These are phyloP conservation scores for Arizona elegans DNA, from an alignment of 2,113 vertebrate genomes.

Conservation along the genomic window DNA sequence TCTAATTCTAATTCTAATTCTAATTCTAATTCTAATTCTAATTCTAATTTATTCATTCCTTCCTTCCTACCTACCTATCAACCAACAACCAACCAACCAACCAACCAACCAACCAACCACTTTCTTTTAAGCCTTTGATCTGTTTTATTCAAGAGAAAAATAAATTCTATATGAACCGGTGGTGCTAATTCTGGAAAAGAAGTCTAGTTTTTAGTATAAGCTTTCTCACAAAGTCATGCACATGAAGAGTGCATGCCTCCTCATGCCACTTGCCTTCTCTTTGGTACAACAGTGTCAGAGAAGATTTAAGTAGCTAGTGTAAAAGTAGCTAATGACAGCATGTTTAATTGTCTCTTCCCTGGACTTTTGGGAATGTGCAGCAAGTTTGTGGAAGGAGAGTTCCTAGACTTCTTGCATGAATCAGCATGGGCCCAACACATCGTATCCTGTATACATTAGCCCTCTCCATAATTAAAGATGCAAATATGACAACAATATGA, in stretches of 20 bases:
- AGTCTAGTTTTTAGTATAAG: background rate
- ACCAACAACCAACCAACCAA: no score
- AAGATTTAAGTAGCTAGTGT: background rate
- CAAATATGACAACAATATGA: background rate
- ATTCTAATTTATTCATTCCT: no score
- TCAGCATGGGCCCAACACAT: background rate
- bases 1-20: no score
- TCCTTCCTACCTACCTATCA: no score
- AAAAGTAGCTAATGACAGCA: background rate
- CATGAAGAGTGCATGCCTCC: no score
- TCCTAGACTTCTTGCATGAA: background rate
- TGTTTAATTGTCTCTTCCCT: background rate
- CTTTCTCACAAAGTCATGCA: background rate
- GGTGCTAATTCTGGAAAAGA: background rate
- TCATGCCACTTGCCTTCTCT: background rate
- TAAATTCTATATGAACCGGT: background rate
- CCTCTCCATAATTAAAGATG: background rate
- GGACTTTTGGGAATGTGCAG: background rate
- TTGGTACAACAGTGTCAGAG: background rate
- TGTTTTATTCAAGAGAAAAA: background rate
- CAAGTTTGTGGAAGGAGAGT: background rate
- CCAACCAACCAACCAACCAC: background rate
- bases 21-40: no score
- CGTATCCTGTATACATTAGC: background rate
- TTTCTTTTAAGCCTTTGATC: background rate